These are phyloP conservation scores for Bos javanicus DNA, from an alignment of 2,113 vertebrate species.

Conservation along the genomic window DNA sequence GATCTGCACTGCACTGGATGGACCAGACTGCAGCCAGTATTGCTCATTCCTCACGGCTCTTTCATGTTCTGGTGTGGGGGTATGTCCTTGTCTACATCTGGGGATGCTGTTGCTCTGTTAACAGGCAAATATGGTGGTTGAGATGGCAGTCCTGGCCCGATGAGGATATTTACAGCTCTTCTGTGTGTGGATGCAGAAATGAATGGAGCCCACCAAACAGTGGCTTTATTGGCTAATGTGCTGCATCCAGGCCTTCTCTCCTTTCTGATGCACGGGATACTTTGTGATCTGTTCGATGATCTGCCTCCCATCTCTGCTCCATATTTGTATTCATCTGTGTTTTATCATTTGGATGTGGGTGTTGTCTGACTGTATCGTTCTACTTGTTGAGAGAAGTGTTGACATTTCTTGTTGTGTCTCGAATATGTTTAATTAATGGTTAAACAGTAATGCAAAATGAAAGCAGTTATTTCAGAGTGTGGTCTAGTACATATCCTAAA, in stretches of 20 bases:
- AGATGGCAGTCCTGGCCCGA: conserved; percentile 22
- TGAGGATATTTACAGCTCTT: background rate
- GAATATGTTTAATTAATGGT: conserved; percentile 18
- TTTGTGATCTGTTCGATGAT: background rate
- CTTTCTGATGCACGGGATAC: background rate
- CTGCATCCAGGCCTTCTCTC: background rate
- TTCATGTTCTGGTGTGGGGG: background rate
- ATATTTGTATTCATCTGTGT: background rate
- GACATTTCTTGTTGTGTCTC: conserved; percentile 37
- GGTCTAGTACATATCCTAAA: background rate
- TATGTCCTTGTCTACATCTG: background rate
- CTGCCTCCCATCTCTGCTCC: conserved; percentile 50
- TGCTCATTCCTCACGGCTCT: background rate
- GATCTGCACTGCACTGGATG: background rate
- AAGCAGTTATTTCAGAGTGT: background rate
- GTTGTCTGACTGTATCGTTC: conserved; percentile 32
- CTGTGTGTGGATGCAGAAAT: background rate
- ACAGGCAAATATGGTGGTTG: conserved; percentile 8
- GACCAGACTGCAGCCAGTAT: background rate
- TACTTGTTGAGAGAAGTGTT: conserved; percentile 21
- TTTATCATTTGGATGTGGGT: background rate
- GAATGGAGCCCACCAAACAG: background rate
- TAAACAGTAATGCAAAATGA: background rate
- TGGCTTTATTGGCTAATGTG: background rate
- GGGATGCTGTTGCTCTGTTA: background rate